phyloP scores from a whole-genome alignment of 2,113 vertebrate genomes.

The Silurus asotus region DNA sequence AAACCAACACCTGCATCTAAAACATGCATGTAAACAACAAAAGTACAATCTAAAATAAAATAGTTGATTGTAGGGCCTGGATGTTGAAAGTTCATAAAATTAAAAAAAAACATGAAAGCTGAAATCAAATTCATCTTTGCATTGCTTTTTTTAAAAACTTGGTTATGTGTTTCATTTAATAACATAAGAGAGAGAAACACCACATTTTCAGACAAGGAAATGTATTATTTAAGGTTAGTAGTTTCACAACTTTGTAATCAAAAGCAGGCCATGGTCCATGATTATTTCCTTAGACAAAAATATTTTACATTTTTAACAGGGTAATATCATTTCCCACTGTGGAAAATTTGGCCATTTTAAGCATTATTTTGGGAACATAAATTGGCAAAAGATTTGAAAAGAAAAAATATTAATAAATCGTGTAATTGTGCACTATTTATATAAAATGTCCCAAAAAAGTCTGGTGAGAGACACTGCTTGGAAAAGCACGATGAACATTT shows the following conservation, averaged over 20 bases:
- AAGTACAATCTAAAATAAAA: neutral
- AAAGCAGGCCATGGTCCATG: constrained; percentile 75
- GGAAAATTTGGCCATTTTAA: constrained; percentile 47
- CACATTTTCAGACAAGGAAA: constrained; percentile 64
- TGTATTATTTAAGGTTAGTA: constrained; percentile 77
- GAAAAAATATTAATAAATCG: neutral
- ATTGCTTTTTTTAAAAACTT: neutral
- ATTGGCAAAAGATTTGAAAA: neutral
- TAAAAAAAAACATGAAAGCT: neutral
- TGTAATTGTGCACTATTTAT: neutral
- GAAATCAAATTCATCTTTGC: neutral
- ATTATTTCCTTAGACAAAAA: constrained; percentile 72
- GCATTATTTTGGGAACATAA: constrained; percentile 47
- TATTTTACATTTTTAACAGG: constrained; percentile 66
- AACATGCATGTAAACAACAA: neutral
- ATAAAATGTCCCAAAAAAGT: neutral
- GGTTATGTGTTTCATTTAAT: neutral
- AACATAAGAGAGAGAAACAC: constrained; percentile 26
- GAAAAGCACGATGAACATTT: neutral
- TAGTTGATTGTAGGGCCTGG: neutral
- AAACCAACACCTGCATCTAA: neutral
- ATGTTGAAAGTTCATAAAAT: neutral
- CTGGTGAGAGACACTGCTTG: neutral
- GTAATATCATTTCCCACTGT: constrained; percentile 54
- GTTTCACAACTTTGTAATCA: constrained; percentile 76